These are phyloP conservation scores for Aurelia sp. DNA, from an alignment of 30 jellyfish, hydroid and myxozoan species.

Conservation along the genomic window DNA sequence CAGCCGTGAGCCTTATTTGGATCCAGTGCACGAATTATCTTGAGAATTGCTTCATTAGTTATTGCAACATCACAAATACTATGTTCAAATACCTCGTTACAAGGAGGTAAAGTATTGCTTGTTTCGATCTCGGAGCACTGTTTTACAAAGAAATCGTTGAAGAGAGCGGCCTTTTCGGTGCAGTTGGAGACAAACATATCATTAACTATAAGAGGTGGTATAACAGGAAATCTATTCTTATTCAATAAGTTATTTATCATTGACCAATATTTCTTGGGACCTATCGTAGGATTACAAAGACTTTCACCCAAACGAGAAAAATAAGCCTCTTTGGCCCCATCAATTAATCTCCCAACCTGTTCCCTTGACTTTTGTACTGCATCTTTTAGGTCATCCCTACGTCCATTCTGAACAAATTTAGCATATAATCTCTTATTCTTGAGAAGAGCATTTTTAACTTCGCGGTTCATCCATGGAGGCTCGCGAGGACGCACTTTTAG, in stretches of 20 bases:
- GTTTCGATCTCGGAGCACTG: too few species aligned
- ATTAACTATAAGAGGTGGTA: too few species aligned
- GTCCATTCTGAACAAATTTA: background rate
- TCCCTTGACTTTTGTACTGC: background rate
- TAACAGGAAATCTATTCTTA: too few species aligned
- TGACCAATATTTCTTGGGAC: background rate
- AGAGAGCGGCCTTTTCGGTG: too few species aligned
- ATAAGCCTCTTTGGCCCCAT: background rate
- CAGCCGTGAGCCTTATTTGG: too few species aligned
- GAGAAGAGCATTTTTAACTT: background rate
- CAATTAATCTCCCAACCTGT: background rate
- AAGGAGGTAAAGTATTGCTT: too few species aligned
- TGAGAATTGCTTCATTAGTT: too few species aligned
- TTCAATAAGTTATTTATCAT: background rate
- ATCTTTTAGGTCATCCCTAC: background rate
- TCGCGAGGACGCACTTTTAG: background rate
- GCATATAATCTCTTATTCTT: background rate
- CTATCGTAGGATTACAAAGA: background rate
- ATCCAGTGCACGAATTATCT: too few species aligned
- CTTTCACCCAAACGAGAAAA: background rate
- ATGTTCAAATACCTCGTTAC: too few species aligned
- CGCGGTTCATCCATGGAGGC: background rate
- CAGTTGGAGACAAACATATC: too few species aligned
- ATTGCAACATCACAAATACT: too few species aligned
- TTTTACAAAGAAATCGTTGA: too few species aligned